Evolutionary conservation across 2,888 invertebrate genomes (phyloP).

Genomic region (Oscheius onirici): DNA sequence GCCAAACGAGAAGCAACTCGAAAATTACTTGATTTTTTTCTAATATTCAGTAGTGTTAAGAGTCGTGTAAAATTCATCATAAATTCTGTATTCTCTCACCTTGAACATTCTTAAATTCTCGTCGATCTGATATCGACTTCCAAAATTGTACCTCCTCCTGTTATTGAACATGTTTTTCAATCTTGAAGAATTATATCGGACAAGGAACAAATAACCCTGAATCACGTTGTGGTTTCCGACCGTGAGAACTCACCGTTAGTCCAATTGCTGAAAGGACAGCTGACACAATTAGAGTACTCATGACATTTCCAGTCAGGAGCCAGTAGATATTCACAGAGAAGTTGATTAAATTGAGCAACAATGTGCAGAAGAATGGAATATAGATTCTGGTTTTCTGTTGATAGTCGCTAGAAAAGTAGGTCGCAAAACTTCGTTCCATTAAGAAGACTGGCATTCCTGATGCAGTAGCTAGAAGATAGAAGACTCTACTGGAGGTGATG

Average conservation of each 20-base stretch:
- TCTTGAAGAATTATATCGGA: not conserved
- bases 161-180: not conserved
- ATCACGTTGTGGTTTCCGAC: not conserved
- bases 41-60: no score
- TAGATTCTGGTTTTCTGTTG: conserved; percentile 1
- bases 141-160: not conserved
- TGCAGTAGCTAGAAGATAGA: conserved; percentile 8
- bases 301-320: conserved; percentile 1
- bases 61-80: no score
- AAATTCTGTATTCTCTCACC: no score
- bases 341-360: conserved; percentile 16
- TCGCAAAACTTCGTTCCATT: conserved; percentile 13
- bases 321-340: conserved; percentile 13
- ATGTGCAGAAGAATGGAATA: conserved; percentile 5
- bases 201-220: conserved; percentile 13
- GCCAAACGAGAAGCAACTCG: no score
- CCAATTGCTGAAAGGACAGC: conserved; percentile 1
- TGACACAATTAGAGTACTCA: not conserved
- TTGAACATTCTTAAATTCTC: conserved; percentile 12
- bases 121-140: conserved; percentile 6
- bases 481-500: not conserved
- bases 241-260: conserved; percentile 2
- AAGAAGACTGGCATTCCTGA: conserved; percentile 20
- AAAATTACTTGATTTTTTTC: no score
- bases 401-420: conserved; percentile 6